A percentile compares a stretch with the other conserved stretches of the same genome.
Evolutionary conservation across 2,797 vertebrate species (phyloP).

Genomic region (Cuculus canorus): DNA sequence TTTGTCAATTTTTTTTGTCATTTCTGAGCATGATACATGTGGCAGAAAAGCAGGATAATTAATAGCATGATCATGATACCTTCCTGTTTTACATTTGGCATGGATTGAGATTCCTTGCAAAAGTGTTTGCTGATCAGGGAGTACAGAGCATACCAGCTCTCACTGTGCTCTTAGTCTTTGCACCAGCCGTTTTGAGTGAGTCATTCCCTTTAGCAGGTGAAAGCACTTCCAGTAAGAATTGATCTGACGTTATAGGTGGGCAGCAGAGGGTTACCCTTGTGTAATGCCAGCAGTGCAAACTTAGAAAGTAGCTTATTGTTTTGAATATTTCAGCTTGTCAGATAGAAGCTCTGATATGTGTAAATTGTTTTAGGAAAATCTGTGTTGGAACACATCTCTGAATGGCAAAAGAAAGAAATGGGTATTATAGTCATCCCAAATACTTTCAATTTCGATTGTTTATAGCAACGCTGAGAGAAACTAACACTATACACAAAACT

Average conservation of each 20-base stretch:
- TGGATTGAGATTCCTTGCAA: neutral
- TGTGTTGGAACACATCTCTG: neutral
- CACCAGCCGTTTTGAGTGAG: neutral
- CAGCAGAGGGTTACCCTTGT: neutral
- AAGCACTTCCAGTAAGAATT: neutral
- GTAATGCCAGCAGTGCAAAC: neutral
- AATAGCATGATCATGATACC: neutral
- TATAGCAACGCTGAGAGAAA: constrained; percentile 65
- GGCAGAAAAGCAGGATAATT: neutral
- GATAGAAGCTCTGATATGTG: neutral
- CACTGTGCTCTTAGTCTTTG: neutral
- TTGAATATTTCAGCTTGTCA: neutral
- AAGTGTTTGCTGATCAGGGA: neutral
- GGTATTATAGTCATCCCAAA: constrained; percentile 45
- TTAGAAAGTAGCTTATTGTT: neutral
- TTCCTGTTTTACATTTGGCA: neutral
- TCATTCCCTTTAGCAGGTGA: neutral
- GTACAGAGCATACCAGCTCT: neutral
- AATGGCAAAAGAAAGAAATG: constrained; percentile 44
- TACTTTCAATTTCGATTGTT: constrained; percentile 67
- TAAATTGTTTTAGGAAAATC: constrained; percentile 12
- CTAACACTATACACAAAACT: constrained; percentile 53
- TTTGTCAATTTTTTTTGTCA: neutral
- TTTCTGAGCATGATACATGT: neutral
- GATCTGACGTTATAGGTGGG: neutral